phyloP scores from a whole-genome alignment of 1,140 invertebrate genomes.

The Luehdorfia chinensis region DNA sequence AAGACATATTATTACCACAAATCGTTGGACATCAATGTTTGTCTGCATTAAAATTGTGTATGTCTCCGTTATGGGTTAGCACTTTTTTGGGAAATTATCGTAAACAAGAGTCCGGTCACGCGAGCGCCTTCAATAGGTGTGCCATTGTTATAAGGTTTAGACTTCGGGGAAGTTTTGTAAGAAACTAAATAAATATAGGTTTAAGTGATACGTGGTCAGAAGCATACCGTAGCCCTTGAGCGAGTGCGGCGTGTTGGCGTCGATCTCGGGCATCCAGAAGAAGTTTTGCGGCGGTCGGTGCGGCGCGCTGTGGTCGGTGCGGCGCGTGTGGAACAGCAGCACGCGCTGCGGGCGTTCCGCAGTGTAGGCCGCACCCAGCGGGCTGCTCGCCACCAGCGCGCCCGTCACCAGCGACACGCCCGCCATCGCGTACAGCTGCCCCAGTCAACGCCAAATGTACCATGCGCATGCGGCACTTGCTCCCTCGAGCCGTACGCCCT shows the following conservation, averaged over 20 bases:
- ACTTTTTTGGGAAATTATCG: too few species aligned
- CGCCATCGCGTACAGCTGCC: slow-evolving; percentile 16
- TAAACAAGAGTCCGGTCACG: too few species aligned
- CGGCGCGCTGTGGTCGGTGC: slow-evolving; percentile 32
- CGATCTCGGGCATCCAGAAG: slow-evolving; percentile 87
- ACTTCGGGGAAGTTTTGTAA: too few species aligned
- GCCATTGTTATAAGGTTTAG: too few species aligned
- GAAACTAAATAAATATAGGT: too few species aligned
- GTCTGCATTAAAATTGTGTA: too few species aligned
- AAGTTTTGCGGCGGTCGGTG: slow-evolving; percentile 49
- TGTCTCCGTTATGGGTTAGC: too few species aligned
- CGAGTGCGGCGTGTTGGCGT: slow-evolving; percentile 83
- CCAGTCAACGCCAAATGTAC: background rate
- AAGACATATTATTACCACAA: too few species aligned
- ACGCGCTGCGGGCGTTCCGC: slow-evolving; percentile 83
- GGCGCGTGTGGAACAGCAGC: slow-evolving; percentile 75
- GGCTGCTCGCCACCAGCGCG: slow-evolving; percentile 23
- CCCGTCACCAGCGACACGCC: slow-evolving; percentile 12
- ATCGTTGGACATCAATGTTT: too few species aligned
- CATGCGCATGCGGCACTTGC: background rate
- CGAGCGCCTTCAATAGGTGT: too few species aligned
- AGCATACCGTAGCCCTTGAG: slow-evolving; percentile 71
- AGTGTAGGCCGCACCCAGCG: slow-evolving; percentile 85
- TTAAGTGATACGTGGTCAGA: too few species aligned
- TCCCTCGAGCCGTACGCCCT: background rate